Percentiles rank a stretch among this genome's conserved stretches.
These are phyloP conservation scores for Sinhomidia bicolor DNA, from an alignment of 2,888 invertebrate genomes.

Conservation along the genomic window DNA sequence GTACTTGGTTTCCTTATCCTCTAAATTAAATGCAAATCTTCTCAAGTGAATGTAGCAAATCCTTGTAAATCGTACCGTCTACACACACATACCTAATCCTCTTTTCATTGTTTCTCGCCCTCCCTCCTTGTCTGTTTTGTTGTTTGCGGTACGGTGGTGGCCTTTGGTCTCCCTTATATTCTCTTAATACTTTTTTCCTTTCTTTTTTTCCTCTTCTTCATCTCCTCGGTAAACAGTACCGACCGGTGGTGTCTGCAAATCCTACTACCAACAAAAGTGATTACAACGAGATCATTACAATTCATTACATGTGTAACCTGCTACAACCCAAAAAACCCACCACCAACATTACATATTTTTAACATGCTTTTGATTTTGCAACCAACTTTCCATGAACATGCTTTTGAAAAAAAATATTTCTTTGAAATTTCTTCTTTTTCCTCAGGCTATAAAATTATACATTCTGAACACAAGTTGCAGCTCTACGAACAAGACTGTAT, in stretches of 20 bases:
- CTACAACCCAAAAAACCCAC: background rate
- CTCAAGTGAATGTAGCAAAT: background rate
- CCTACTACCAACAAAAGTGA: background rate
- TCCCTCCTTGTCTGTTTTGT: background rate
- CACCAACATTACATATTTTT: background rate
- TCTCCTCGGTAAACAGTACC: background rate
- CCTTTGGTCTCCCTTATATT: background rate
- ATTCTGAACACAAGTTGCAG: background rate
- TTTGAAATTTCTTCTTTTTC: background rate
- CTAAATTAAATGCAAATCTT: background rate
- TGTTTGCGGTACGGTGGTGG: background rate
- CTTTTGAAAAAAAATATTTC: background rate
- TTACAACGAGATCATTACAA: background rate
- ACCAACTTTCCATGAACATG: slow-evolving; percentile 2
- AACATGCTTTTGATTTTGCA: background rate
- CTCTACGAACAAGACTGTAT: too few relatives aligned
- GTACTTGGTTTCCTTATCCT: background rate
- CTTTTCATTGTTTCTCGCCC: background rate
- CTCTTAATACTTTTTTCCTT: background rate
- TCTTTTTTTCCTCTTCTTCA: background rate
- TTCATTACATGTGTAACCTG: background rate
- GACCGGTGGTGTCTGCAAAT: background rate
- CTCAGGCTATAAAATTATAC: background rate
- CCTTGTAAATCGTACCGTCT: slow-evolving; percentile 28
- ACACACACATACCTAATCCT: background rate